Evolutionary conservation across 2,888 invertebrate genomes (phyloP).

Genomic region (Pediacus dermestoides): DNA sequence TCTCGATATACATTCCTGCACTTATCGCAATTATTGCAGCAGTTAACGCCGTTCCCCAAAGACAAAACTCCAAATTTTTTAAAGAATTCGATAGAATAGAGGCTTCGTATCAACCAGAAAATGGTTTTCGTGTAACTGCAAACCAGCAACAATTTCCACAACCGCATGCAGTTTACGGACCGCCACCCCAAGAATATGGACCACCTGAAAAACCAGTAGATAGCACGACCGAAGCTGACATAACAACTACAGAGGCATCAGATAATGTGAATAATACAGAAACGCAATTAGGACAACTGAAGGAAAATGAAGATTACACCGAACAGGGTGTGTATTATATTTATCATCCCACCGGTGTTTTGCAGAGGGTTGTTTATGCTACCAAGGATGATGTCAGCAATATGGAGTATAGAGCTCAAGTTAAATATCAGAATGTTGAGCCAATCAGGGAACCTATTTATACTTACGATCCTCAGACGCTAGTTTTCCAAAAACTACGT

Average conservation of each 20-base stretch:
- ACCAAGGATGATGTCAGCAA: constrained; percentile 54
- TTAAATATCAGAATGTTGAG: constrained; percentile 61
- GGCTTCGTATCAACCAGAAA: too few species aligned
- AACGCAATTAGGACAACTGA: constrained; percentile 29
- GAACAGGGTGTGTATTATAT: constrained; percentile 55
- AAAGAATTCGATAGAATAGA: too few species aligned
- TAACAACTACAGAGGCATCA: constrained; percentile 16
- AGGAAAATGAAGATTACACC: constrained; percentile 10
- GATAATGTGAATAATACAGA: constrained; percentile 4
- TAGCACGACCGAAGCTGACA: constrained; percentile 14
- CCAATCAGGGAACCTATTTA: constrained; percentile 62
- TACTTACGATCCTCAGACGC: constrained; percentile 47
- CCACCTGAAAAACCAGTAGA: constrained; percentile 13
- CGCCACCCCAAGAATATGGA: constrained; percentile 7
- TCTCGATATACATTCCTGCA: too few species aligned
- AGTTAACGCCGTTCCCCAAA: too few species aligned
- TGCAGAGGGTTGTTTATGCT: constrained; percentile 61
- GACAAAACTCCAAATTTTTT: too few species aligned
- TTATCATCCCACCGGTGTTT: constrained; percentile 58
- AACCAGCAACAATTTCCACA: too few species aligned
- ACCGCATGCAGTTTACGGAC: constrained; percentile 5
- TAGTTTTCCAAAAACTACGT: constrained; percentile 26
- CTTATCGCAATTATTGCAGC: too few species aligned
- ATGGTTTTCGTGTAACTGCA: too few species aligned
- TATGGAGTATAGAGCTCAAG: constrained; percentile 63